A percentile compares a stretch with the other conserved stretches of the same genome.
phyloP scores from a whole-genome alignment of 2,888 invertebrate genomes.

The Electrophaes corylata region DNA sequence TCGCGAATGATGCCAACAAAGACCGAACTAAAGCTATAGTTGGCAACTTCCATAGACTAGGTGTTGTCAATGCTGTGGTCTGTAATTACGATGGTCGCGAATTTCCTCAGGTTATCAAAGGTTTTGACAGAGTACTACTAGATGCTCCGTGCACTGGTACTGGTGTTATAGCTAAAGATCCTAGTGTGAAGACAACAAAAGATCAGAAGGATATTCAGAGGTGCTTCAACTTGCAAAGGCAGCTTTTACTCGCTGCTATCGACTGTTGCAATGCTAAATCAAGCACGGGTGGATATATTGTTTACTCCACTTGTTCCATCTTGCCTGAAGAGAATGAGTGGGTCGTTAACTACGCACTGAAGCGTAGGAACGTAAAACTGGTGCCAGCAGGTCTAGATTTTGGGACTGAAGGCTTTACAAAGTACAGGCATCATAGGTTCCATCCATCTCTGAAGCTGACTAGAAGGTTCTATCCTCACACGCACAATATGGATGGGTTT shows the following conservation, averaged over 20 bases:
- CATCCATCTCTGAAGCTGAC: slow-evolving; percentile 95
- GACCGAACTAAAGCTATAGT: slow-evolving; percentile 96
- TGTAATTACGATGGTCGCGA: slow-evolving; percentile 95
- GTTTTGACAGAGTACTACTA: slow-evolving; percentile 97
- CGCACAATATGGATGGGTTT: slow-evolving; percentile 99
- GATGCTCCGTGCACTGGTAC: slow-evolving; percentile 99
- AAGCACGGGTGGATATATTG: slow-evolving; percentile 95
- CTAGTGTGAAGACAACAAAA: slow-evolving; percentile 96
- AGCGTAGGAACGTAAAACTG: slow-evolving; percentile 96
- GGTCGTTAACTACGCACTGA: slow-evolving; percentile 97
- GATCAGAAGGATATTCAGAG: slow-evolving; percentile 95
- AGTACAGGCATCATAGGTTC: slow-evolving; percentile 93
- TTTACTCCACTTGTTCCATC: slow-evolving; percentile 99
- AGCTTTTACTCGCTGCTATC: slow-evolving; percentile 97
- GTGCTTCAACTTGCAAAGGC: slow-evolving; percentile 96
- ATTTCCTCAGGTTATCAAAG: slow-evolving; percentile 92
- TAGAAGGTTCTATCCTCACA: slow-evolving; percentile 97
- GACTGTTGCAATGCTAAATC: slow-evolving; percentile 97
- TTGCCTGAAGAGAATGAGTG: slow-evolving; percentile 99
- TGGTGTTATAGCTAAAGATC: slow-evolving; percentile 98
- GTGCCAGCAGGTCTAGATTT: slow-evolving; percentile 97
- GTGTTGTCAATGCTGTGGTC: slow-evolving; percentile 96
- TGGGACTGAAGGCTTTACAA: slow-evolving; percentile 97
- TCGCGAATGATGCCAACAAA: slow-evolving; percentile 97
- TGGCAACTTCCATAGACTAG: slow-evolving; percentile 98